Percentiles rank a stretch among this genome's conserved stretches.
phyloP scores from a whole-genome alignment of 92 coral and sea anemone genomes.

The Parazoanthus swiftii region DNA sequence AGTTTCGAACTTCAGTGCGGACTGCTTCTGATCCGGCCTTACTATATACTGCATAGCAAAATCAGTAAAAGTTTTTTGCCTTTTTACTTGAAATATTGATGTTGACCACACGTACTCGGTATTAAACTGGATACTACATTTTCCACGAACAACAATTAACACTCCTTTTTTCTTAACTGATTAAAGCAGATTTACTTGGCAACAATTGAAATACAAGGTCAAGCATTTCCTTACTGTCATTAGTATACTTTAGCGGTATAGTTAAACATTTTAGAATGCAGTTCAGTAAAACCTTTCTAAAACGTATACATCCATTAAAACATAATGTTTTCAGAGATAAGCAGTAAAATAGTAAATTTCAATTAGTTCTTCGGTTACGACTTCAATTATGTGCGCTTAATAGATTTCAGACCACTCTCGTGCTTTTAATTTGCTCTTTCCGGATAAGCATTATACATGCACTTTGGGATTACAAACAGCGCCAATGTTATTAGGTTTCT shows the following conservation, averaged over 20 bases:
- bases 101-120: background rate
- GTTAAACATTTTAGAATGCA: too few relatives aligned
- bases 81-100: too few relatives aligned
- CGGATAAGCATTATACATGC: background rate
- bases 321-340: background rate
- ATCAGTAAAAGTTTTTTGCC: too few relatives aligned
- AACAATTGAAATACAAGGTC: background rate
- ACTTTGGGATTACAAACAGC: background rate
- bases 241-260: too few relatives aligned
- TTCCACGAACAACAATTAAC: too few relatives aligned
- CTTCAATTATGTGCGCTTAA: too few relatives aligned
- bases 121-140: background rate
- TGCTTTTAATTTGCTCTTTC: background rate
- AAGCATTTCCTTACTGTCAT: background rate
- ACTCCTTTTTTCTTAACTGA: background rate
- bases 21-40: too few relatives aligned
- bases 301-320: background rate
- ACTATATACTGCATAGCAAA: too few relatives aligned
- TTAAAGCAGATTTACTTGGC: background rate
- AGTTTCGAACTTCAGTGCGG: too few relatives aligned
- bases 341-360: too few relatives aligned
- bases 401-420: background rate
- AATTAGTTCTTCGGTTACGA: background rate
- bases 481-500: background rate
- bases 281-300: too few relatives aligned